Conservation (phyloP, 53 echinoderm and acorn worm genomes). For the Astropecten irregularis region DNA sequence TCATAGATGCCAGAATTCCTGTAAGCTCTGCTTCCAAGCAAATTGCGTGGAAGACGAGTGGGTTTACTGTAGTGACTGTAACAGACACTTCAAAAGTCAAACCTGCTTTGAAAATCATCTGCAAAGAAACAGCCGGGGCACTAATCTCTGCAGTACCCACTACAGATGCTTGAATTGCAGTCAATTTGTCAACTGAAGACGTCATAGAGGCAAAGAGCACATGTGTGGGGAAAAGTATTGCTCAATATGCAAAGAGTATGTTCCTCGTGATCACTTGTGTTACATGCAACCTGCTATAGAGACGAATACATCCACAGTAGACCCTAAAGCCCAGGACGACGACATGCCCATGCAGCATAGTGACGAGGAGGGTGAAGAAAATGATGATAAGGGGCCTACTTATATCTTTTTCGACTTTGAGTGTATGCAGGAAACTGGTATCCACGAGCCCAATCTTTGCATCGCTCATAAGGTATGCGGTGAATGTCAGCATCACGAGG, state of each 20-base stretch:
- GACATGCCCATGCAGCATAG: neutral
- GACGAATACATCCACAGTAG: neutral
- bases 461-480: neutral
- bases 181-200: neutral
- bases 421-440: conserved; percentile 26
- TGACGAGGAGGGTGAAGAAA: neutral
- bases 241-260: conserved; percentile 35
- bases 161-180: neutral
- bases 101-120: conserved; percentile 53
- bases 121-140: neutral
- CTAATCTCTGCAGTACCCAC: neutral
- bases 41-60: neutral
- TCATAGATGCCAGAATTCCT: conserved; percentile 28
- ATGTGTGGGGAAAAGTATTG: conserved; percentile 45
- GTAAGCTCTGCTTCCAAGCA: conserved; percentile 20
- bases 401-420: conserved; percentile 52
- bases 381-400: neutral
- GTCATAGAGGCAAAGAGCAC: conserved; percentile 9
- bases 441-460: conserved; percentile 32
- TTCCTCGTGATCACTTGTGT: conserved; percentile 29
- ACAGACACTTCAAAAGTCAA: conserved; percentile 45
- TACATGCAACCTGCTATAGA: conserved; percentile 15
- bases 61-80: conserved; percentile 25
- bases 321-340: no score
- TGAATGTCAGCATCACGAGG: conserved; percentile 1